Base-by-base conservation (phyloP, 2,888 invertebrate genomes). In the Trichopria drosophilae region DNA sequence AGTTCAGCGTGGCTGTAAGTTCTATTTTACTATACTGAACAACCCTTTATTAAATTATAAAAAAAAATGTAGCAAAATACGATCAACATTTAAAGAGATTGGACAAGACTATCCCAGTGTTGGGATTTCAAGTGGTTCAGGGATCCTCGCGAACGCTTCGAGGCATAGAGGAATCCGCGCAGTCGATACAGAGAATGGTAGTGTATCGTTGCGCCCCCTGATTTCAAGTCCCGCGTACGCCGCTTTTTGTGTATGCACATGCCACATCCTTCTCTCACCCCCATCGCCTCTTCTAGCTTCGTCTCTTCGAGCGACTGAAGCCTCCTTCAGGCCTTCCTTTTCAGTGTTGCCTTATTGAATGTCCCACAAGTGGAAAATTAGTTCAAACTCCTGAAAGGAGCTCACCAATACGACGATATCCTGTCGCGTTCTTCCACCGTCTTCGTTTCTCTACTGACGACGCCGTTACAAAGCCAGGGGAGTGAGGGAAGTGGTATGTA, bases 291-390 rank as follows among this genome's bases (percentile, higher is more conserved):
- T 57, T 49, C 56, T 52, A 48, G 55, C 60, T 58, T 60, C 51
- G 35, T 45, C 51, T 51, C 57, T 53, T 48, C 42, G 32, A 20
- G 55, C 51, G 43, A 41, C 53, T 55, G 58, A 58, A 63, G 61
- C 57, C 64, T 68, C 63, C 67, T 67, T 59, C 57, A 59, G 58
- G 52, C 59, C 63, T 68, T 68, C 66, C 67, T 67, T 65, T 71
- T 73, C 68, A 68, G 52, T 65, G 65, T 66, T 69, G 66, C 69
- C 64, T 72, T 73, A 74, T 73, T 73, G 73, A 73, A 73, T 73
- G 72, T 69, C 66, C 68, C 71, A 65, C 68, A 63, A 71, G 69
- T 70, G 71, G 71, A 70, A 70, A 71, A 71, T 71, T 70, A 68
- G 70, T 70, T 64, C 59, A 66, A 63, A 58, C 57, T 56, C 56